Base-by-base conservation (phyloP, 2,888 invertebrate species). In the Perizoma flavofasciatum region DNA sequence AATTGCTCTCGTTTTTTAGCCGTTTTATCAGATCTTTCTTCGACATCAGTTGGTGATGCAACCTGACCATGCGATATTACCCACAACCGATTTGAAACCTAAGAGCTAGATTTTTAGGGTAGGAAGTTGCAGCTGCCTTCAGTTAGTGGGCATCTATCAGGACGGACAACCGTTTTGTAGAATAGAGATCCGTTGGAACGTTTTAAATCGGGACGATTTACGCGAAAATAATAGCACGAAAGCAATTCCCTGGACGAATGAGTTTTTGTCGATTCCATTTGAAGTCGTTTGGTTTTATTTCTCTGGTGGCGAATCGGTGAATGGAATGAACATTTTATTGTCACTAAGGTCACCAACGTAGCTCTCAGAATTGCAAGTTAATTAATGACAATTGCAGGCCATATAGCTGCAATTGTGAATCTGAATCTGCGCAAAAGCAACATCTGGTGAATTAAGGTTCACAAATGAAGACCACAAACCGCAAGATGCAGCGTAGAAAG, bases 1-100 rank as follows among this genome's bases (percentile, higher is more conserved):
- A 90, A 90, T 91, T 91, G 89, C 84, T 71, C 72, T 74, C 86
- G 89, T 88, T 92, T 92, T 92, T 92, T 90, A 90, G 84, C 85
- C 71, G 72, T 75, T 81, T 79, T 88, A 90, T 92, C 91, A 79
- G 89, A 90, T 88, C 83, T 81, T 82, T 81, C 81, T 78, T 54
- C 47, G 56, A 54, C 58, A 47, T 49, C 40, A 39, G 40, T 65
- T 70, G 65, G 66, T 65, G 67, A 65, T 70, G 40, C 73, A 71
- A 75, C 77, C 78, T 83, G 81, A 84, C 82, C 80, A 76, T 76
- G 77, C 74, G 69, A 45, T 68, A 65, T 47, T 7, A 37, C n/a
- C 39, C 34, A 5, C 61, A 68, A 50, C 0, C 43, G 7, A 82
- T 65, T 75, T 66, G 68, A 8, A 52, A 72, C 78, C 68, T 65